phyloP scores from a whole-genome alignment of 35 echinoderm and acorn worm species.

The Nesometra sesokonis region DNA sequence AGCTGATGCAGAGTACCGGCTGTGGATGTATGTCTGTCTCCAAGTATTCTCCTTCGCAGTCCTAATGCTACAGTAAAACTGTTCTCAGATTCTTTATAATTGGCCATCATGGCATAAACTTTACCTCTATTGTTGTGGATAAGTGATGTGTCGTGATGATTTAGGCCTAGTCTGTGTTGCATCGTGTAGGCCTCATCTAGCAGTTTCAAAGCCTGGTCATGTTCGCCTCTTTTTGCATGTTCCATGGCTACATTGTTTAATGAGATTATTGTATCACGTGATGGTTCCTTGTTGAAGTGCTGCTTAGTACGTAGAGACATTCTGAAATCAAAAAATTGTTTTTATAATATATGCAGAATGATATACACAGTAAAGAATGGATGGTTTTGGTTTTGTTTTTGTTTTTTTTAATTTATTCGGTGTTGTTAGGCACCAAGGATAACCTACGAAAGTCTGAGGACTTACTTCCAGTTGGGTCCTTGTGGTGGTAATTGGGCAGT shows the following conservation, averaged over 20 bases:
- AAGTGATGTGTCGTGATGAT: constrained; percentile 23
- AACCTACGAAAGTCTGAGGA: no score
- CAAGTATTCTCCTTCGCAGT: neutral
- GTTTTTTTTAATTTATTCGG: no score
- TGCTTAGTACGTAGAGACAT: neutral
- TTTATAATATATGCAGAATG: no score
- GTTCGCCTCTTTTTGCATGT: neutral
- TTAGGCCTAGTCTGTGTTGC: constrained; percentile 8
- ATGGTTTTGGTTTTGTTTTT: no score
- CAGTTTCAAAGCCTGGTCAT: neutral
- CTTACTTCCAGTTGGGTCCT: no score
- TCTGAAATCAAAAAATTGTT: neutral
- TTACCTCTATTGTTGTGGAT: constrained; percentile 20
- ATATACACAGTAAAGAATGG: neutral
- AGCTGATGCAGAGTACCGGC: constrained; percentile 9
- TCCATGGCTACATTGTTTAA: constrained; percentile 20
- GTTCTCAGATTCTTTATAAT: neutral
- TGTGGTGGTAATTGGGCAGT: no score
- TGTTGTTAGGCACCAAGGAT: no score
- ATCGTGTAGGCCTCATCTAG: constrained; percentile 19
- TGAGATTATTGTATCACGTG: neutral
- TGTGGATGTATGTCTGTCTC: constrained; percentile 6
- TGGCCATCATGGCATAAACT: constrained; percentile 4
- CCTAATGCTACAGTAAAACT: neutral
- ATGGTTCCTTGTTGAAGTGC: constrained; percentile 13